phyloP scores from a whole-genome alignment of 2,888 invertebrate species.

The Colostygia pectinataria region DNA sequence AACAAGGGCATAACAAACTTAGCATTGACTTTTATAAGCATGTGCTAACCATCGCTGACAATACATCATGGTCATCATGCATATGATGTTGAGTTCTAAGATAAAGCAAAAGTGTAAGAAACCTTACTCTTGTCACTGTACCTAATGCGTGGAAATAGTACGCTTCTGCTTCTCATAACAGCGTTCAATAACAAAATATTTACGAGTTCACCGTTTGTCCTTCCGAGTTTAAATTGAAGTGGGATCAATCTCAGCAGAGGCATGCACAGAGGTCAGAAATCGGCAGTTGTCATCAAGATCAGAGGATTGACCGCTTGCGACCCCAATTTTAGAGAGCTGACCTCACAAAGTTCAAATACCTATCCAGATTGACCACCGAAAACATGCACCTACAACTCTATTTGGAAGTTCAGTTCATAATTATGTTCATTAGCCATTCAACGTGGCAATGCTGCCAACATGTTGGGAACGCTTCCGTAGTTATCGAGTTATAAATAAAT shows the following conservation, averaged over 20 bases:
- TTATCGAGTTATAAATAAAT: too few species aligned
- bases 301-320: constrained; percentile 62
- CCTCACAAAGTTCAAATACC: constrained; percentile 60
- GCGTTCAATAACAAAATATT: constrained; percentile 4
- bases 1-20: too few species aligned
- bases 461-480: not conserved
- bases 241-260: constrained; percentile 30
- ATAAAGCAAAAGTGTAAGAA: too few species aligned
- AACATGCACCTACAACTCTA: constrained; percentile 32
- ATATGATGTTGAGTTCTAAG: too few species aligned
- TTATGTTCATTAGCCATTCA: too few species aligned
- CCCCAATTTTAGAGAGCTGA: constrained; percentile 66
- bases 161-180: not conserved
- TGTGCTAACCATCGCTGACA: too few species aligned
- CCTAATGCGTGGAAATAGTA: too few species aligned
- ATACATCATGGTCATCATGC: too few species aligned
- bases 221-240: constrained; percentile 20
- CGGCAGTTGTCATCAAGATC: constrained; percentile 41
- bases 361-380: constrained; percentile 38
- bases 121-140: too few species aligned
- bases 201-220: constrained; percentile 6
- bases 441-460: not conserved
- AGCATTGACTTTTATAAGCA: too few species aligned
- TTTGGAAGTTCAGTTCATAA: too few species aligned
- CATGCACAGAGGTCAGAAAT: constrained; percentile 40